Evolutionary conservation across 2,113 vertebrate genomes (phyloP).

Genomic region (Bujurquina vittata): DNA sequence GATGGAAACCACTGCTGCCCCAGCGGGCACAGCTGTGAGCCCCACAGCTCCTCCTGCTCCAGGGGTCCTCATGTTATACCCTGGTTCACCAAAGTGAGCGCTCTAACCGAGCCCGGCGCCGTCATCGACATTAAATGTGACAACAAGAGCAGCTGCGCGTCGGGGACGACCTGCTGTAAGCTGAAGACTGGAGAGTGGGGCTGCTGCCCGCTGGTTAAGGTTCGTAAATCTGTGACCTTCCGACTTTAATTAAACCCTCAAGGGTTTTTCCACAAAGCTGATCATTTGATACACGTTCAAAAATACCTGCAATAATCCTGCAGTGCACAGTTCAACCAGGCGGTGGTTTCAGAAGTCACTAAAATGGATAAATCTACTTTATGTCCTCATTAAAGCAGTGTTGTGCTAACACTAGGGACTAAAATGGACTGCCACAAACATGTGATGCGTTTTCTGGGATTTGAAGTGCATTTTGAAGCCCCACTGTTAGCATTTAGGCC

Average conservation of each 20-base stretch:
- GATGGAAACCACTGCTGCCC: conserved; percentile 82
- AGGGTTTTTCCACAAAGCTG: neutral
- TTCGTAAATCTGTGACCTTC: neutral
- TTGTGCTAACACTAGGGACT: neutral
- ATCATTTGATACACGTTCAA: neutral
- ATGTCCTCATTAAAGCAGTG: neutral
- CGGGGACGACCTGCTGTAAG: conserved; percentile 80
- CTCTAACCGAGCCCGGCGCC: neutral
- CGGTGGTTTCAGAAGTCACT: neutral
- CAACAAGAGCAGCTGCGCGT: conserved; percentile 73
- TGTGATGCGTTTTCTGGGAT: too few relatives aligned
- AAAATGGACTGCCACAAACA: too few relatives aligned
- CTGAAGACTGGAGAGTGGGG: conserved; percentile 76
- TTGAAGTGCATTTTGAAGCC: too few relatives aligned
- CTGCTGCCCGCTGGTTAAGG: conserved; percentile 83
- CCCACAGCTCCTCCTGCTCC: conserved; percentile 63
- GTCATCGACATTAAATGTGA: conserved; percentile 76
- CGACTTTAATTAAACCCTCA: fast-evolving
- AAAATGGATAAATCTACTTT: fast-evolving
- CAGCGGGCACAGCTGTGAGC: conserved; percentile 70
- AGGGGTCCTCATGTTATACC: conserved; percentile 46
- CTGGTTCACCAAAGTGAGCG: conserved; percentile 74
- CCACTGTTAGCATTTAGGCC: too few relatives aligned
- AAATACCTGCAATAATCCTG: neutral
- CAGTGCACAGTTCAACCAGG: neutral